Base-by-base conservation (phyloP, 1,140 invertebrate genomes). In the Sipha flava region DNA sequence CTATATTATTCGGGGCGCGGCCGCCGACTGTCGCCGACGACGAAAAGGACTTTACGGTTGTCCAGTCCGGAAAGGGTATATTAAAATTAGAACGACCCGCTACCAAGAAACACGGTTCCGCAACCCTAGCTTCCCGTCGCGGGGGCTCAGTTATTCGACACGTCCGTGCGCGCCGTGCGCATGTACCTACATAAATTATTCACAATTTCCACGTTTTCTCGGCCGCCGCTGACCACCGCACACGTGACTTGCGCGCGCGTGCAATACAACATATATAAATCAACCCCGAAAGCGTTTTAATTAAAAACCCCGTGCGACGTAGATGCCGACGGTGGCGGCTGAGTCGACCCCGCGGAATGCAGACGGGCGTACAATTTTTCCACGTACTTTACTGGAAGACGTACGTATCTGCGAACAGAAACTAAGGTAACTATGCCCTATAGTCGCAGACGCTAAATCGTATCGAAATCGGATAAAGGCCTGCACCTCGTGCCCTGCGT, bases 41-140 rank as follows among this genome's bases (percentile, higher is more conserved):
- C 31, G 62, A 66, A 66, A 66, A 40, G 62, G 62, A 66, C 59
- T 29, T 12, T n/a, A 47, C 45, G 21, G 21, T 72, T 26, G 3
- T n/a, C 26, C 68, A 12, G 37, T 45, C 9, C 70, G 70, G 4
- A 37, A 37, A 23, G 72, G 47, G 70, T 73, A 31, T 49, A 54
- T 34, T 54, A 75, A 75, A 75, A 75, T 34, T 18, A 75, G 72
- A 75, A 75, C 54, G 72, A 75, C 72, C n/a, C 70, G 47, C 23
- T 34, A 52, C 70, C 72, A 47, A 52, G 72, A 66, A 66, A 66
- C 64, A 16, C 37, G 9, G 40, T 43, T n/a, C n/a, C 49, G 49
- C 47, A 43, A 70, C 66, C 43, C 34, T 70, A 45, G 1, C 66
- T 45, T 70, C 9, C 62, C 62, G 4, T 40, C 37, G 37, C 37